phyloP scores from a whole-genome alignment of 2,888 invertebrate genomes.

The Portevinia maculata region DNA sequence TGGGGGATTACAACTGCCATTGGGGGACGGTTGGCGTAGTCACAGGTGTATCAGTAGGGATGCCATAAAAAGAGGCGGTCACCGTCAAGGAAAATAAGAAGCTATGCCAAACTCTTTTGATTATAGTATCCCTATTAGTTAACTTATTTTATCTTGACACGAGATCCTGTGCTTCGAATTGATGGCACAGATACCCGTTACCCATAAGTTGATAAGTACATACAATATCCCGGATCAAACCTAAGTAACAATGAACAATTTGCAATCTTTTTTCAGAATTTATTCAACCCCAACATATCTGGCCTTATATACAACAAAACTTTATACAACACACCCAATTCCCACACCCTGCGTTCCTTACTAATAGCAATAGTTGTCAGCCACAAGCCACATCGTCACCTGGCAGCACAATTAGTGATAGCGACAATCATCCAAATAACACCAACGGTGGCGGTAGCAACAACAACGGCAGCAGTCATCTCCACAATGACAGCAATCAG shows the following conservation, averaged over 20 bases:
- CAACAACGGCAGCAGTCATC: constrained; percentile 75
- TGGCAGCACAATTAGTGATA: constrained; percentile 83
- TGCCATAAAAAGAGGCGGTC: no score
- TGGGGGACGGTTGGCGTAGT: no score
- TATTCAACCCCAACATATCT: constrained; percentile 83
- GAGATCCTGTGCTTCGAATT: no score
- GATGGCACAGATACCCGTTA: no score
- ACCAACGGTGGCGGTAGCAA: constrained; percentile 77
- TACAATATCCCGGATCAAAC: no score
- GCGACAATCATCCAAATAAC: constrained; percentile 82
- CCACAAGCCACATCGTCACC: constrained; percentile 83
- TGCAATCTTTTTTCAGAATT: constrained; percentile 79
- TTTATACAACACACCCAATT: constrained; percentile 83
- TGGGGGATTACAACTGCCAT: no score
- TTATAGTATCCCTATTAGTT: no score
- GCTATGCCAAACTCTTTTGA: no score
- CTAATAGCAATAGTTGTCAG: constrained; percentile 83
- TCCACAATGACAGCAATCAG: constrained; percentile 78
- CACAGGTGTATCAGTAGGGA: no score
- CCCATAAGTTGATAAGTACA: no score
- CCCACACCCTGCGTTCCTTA: constrained; percentile 83
- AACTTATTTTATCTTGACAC: no score
- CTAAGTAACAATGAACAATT: not conserved
- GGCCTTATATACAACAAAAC: constrained; percentile 84
- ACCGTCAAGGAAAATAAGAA: no score